A percentile compares a stretch with the other conserved stretches of the same genome.
Conservation (phyloP, 2,888 invertebrate genomes). For the Scaptomyza flava region DNA sequence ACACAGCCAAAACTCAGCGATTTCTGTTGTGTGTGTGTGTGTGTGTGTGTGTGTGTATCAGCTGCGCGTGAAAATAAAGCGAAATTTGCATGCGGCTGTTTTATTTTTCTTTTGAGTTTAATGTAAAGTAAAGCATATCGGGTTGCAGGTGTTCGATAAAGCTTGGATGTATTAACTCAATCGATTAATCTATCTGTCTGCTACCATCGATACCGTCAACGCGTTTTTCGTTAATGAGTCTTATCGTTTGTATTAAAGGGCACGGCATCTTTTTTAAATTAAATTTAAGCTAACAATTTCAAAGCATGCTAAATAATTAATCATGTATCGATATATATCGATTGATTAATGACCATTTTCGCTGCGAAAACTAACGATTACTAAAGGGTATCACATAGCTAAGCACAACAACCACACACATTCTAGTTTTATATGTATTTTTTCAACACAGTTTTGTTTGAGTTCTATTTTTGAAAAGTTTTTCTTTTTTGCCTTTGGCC, state of each 20-base stretch:
- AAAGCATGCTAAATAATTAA: too few relatives aligned
- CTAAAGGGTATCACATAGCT: conserved; percentile 19
- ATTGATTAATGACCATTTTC: background rate
- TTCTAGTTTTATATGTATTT: background rate
- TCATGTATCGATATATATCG: background rate
- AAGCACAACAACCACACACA: background rate
- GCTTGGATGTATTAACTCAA: too few relatives aligned
- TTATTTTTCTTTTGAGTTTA: conserved; percentile 8
- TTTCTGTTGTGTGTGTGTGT: conserved; percentile 22
- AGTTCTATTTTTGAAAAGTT: conserved; percentile 51
- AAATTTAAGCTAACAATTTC: too few relatives aligned
- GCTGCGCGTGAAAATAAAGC: conserved; percentile 75
- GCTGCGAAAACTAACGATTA: background rate
- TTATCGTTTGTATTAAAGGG: too few relatives aligned
- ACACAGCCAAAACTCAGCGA: conserved; percentile 3
- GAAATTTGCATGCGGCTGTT: conserved; percentile 54
- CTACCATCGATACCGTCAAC: too few relatives aligned
- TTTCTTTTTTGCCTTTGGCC: conserved; percentile 11
- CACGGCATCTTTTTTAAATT: too few relatives aligned
- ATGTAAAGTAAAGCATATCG: conserved; percentile 5
- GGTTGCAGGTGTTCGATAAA: background rate
- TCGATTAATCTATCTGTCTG: too few relatives aligned
- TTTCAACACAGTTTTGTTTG: conserved; percentile 20
- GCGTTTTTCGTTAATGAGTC: too few relatives aligned
- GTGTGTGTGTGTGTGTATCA: conserved; percentile 58